These are phyloP conservation scores for Punctoribates punctum DNA, from an alignment of 2,888 invertebrate genomes.

Conservation along the genomic window DNA sequence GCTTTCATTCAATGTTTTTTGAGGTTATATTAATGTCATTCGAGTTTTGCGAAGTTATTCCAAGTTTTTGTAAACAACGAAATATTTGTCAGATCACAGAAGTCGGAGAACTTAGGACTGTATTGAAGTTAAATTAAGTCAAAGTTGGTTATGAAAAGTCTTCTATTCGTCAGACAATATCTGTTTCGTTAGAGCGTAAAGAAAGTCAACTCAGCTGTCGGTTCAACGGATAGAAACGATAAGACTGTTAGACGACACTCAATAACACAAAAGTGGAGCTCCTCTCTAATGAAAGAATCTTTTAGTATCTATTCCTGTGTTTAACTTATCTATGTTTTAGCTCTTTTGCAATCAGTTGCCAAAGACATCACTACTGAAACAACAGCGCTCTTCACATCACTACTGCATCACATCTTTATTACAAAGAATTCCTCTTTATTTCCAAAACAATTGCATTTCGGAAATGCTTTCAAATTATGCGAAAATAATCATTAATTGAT, in stretches of 20 bases:
- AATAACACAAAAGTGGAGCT: background rate
- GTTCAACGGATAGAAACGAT: conserved; percentile 2
- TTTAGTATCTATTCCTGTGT: background rate
- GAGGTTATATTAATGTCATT: no score
- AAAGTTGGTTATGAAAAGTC: background rate
- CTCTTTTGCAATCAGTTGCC: no score
- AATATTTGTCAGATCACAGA: background rate
- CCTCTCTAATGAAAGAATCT: conserved; percentile 3
- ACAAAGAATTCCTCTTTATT: no score
- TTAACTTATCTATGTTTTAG: background rate
- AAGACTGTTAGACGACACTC: conserved; percentile 17
- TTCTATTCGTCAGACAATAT: conserved; percentile 24
- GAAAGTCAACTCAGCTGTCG: conserved; percentile 31
- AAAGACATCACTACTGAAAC: no score
- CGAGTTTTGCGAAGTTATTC: no score
- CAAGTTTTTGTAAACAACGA: background rate
- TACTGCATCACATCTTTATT: no score
- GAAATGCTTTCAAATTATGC: no score
- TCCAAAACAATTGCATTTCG: no score
- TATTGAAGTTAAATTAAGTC: background rate
- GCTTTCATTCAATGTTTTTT: background rate
- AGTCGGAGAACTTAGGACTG: background rate
- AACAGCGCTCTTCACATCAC: no score
- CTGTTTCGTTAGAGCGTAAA: conserved; percentile 7
- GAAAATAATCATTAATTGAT: no score